Evolutionary conservation across 1,140 invertebrate genomes (phyloP), one percentile per base, ranked within the genome.

Genomic region (Drosophila saltans): DNA sequence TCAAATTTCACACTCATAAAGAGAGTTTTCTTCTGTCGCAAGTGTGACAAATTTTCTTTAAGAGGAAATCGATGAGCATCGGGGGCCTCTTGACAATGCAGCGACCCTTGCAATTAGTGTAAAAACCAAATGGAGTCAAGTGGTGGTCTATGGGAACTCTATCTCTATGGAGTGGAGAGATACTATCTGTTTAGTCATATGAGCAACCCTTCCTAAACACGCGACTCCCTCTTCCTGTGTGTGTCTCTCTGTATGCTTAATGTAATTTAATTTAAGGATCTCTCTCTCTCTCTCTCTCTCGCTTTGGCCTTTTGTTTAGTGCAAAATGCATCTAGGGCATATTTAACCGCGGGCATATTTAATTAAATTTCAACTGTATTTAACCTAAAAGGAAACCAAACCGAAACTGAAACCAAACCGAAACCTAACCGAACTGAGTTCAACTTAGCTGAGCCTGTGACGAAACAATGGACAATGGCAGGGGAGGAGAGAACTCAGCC

Each of bases 301-400:
- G 45, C 21, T 52, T 72, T 63, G 48, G 59, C 75, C 64, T 61
- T 78, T 75, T 75, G 78, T 57, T 24, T 59, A 43, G 58, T 59
- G 59, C 58, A 64, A 36, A 48, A 52, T 77, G 68, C 68, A 66
- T 48, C 10, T 64, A 71, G 62, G 43, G 57, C 72, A 71, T 52
- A 36, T 63, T 77, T 61, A 65, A 72, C 84, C 83, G 73, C 84
- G 80, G 83, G 83, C 83, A 80, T 88, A 73, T 88, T 88, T 89
- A 89, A 88, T 88, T 88, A 89, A 79, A 81, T 88, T 89, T 89
- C 59, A 75, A 89, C 75, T 70, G 84, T 80, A 88, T 89, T 88
- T 89, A 86, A 86, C 78, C 80, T 81, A 69, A 89, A 80, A 78
- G 73, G 84, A 70, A 72, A 57, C 40, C 67, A 45, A 52, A 24